A percentile compares a stretch with the other conserved stretches of the same genome.
These are phyloP conservation scores for Malaclemys terrapin DNA, from an alignment of 2,113 vertebrate species.

Conservation along the genomic window DNA sequence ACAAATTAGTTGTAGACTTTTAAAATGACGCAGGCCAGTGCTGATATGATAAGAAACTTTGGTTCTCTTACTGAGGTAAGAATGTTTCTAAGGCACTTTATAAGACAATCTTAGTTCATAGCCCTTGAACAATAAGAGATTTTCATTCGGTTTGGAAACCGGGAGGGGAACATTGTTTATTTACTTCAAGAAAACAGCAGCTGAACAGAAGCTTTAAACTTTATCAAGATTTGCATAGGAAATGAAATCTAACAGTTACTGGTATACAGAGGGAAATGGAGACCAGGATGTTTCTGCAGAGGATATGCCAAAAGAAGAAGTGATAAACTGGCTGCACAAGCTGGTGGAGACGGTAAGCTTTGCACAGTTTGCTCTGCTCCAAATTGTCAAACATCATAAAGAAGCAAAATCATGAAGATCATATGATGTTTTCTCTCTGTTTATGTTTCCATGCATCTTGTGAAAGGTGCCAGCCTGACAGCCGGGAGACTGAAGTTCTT, in stretches of 20 bases:
- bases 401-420: background rate
- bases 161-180: background rate
- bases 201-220: slow-evolving; percentile 24
- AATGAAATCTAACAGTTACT: slow-evolving; percentile 36
- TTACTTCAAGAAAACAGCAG: background rate
- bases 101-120: background rate
- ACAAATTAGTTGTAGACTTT: background rate
- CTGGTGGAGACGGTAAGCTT: background rate
- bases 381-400: background rate
- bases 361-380: background rate
- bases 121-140: background rate
- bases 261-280: background rate
- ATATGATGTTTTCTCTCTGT: slow-evolving; percentile 18
- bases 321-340: slow-evolving; percentile 3
- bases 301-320: slow-evolving; percentile 45
- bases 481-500: background rate
- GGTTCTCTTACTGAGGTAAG: background rate
- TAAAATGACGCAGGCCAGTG: background rate
- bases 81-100: fast-evolving
- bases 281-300: fast-evolving
- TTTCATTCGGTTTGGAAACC: background rate
- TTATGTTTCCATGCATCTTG: slow-evolving; percentile 30
- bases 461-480: slow-evolving; percentile 41
- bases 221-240: slow-evolving; percentile 53
- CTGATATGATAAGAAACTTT: background rate